Evolutionary conservation across 2,888 invertebrate genomes (phyloP).

Genomic region (Scaptomyza polygonia): DNA sequence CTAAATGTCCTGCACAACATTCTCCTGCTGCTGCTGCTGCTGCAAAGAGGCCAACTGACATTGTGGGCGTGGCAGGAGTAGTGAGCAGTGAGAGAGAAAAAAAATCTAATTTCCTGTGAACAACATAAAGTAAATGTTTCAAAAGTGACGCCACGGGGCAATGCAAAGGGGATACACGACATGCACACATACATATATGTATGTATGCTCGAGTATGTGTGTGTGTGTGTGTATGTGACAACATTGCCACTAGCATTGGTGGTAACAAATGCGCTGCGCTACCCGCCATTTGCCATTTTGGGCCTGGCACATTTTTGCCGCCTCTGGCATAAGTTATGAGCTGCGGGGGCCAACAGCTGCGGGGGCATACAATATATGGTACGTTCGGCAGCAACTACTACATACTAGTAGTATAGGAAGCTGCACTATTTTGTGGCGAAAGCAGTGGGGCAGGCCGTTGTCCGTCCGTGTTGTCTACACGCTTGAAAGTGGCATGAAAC

Average conservation of each 20-base stretch:
- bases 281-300: conserved; percentile 73
- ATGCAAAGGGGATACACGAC: conserved; percentile 13
- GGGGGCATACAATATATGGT: too few species aligned
- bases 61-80: conserved; percentile 42
- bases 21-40: conserved; percentile 7
- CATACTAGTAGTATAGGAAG: background rate
- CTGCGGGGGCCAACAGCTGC: conserved; percentile 16
- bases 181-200: conserved; percentile 4
- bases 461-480: conserved; percentile 29
- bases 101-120: conserved; percentile 81
- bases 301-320: conserved; percentile 60
- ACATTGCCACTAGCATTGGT: conserved; percentile 60
- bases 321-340: conserved; percentile 74
- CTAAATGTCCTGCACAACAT: conserved; percentile 69
- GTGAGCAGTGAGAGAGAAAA: conserved; percentile 59
- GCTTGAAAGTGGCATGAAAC: conserved; percentile 72
- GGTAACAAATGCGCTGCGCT: conserved; percentile 69
- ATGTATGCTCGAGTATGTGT: conserved; percentile 1
- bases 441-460: background rate
- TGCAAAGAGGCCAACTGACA: conserved; percentile 26
- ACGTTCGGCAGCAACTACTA: background rate
- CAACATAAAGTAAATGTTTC: conserved; percentile 80
- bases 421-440: background rate
- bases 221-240: conserved; percentile 55
- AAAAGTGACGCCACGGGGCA: conserved; percentile 68